Evolutionary conservation across 2,888 invertebrate genomes (phyloP), one percentile per base, ranked within the genome.

Genomic region (Syritta pipiens): DNA sequence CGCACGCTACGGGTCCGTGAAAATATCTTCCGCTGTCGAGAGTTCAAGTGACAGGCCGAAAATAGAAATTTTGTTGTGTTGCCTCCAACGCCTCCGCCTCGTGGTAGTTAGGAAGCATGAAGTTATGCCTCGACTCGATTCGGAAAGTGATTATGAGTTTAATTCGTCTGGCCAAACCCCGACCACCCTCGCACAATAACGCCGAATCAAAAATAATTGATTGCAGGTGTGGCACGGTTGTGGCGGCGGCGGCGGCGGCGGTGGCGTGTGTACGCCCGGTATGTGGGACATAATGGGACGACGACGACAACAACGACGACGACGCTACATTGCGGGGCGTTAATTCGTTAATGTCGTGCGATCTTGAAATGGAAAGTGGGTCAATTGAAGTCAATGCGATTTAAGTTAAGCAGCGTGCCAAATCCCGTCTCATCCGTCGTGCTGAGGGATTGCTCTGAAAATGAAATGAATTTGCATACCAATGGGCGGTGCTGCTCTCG

Each of bases 321-420:
- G 28, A 30, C 46, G 22, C 28, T 35, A 51, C 44, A 59, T 51
- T 37, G 51, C 46, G 37, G 57, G 53, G 76, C 76, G 69, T 69
- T 30, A 37, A 51, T 53, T 44, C 60, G 44, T 37, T 10, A 44
- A 44, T 49, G 69, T 69, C 71, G 62, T 51, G 37, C 76, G 69
- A 69, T 76, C 76, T 76, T 76, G 76, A 76, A 69, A 76, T 63
- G 76, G 76, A 76, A 76, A 76, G 76, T 76, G 63, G 76, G 76
- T 76, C 76, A 76, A 69, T 59, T 63, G 63, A 28, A 6, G 22
- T 57, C 30, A 44, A 51, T 37, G 40, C 32, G 75, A 57, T 46
- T 68, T 32, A 68, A 60, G n/a, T 60, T 60, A 46, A 19, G 24
- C 30, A 19, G 51, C 46, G 12, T 14, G 57, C 35, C 55, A 48